Evolutionary conservation across 2,113 vertebrate genomes (phyloP), one percentile per base, ranked within the genome.

Genomic region (Eublepharis macularius): DNA sequence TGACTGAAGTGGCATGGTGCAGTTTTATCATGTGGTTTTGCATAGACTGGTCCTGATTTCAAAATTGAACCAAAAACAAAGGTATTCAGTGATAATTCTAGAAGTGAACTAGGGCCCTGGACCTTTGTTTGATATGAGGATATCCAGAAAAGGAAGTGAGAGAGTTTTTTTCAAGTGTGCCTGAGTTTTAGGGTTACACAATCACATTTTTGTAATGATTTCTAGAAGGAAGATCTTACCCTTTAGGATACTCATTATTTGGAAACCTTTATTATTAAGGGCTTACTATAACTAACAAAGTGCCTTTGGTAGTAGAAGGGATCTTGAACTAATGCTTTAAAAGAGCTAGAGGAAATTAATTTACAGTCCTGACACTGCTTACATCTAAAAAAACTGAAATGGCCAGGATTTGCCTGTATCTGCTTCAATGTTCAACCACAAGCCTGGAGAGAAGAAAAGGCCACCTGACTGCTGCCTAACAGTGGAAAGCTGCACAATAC

Each of bases 31-130:
- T 2, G 2, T 54, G 34, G 2, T 41, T 21, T 66, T 65, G 47
- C 17, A 26, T 36, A 54, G 17, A 63, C 24, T 24, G 3, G 32
- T 19, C 51, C 14, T 83, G 17, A 74, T 75, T 32, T n/a, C 76
- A 80, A 89, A 41, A 84, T 63, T 1, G 80, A 82, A 57, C 81
- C 73, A 88, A 84, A 76, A 89, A 32, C 63, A 54, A 91, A 87
- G 87, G 29, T 19, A 4, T 4, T 85, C 88, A 76, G 65, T 82
- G 86, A 88, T 87, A 57, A 74, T 83, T 36, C 87, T 79, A 57
- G 0, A n/a, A 69, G 13, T 65, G 82, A 26, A 87, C 84, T 66
- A 78, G 72, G 47, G 84, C 51, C 41, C 76, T 24, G 86, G 84
- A 76, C 72, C 47, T 77, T 41, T 66, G 41, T 66, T 12, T 13